These are phyloP conservation scores for Blomia tropicalis DNA, from an alignment of 2,888 invertebrate genomes.

Conservation along the genomic window DNA sequence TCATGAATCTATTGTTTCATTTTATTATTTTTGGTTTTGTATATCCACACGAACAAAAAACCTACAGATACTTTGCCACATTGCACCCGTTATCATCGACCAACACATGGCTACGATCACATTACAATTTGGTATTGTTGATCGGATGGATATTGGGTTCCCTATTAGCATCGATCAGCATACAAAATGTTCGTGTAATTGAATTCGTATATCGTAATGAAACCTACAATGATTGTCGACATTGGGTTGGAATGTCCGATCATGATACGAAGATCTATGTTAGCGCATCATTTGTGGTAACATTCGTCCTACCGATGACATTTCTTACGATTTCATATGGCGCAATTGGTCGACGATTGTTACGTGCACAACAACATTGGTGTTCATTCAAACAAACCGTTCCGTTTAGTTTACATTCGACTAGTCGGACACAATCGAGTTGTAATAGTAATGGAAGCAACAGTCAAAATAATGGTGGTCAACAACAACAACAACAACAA, in stretches of 20 bases:
- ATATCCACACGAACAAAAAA: too few relatives aligned
- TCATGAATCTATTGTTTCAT: too few relatives aligned
- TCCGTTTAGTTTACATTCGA: background rate
- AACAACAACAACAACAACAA: too few relatives aligned
- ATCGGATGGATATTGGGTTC: slow-evolving; percentile 21
- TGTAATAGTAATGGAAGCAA: background rate
- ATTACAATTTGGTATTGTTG: slow-evolving; percentile 19
- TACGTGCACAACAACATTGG: slow-evolving; percentile 9
- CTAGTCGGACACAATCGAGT: background rate
- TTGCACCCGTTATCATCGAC: slow-evolving; percentile 20
- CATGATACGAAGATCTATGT: slow-evolving; percentile 20
- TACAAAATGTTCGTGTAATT: background rate
- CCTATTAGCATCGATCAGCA: slow-evolving; percentile 13
- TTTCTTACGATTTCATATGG: slow-evolving; percentile 22
- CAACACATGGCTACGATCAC: slow-evolving; percentile 21
- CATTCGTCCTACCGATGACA: slow-evolving; percentile 20
- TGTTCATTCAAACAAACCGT: background rate
- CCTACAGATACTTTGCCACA: slow-evolving; percentile 21
- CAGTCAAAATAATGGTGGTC: background rate
- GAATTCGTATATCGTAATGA: slow-evolving; percentile 1
- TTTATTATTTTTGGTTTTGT: too few relatives aligned
- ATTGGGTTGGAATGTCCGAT: slow-evolving; percentile 12
- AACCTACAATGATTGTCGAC: slow-evolving; percentile 20
- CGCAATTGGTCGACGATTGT: slow-evolving; percentile 18
- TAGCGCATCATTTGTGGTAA: slow-evolving; percentile 17